Evolutionary conservation across 2,797 vertebrate genomes (phyloP).

Genomic region (Percopsis omiscomaycus): DNA sequence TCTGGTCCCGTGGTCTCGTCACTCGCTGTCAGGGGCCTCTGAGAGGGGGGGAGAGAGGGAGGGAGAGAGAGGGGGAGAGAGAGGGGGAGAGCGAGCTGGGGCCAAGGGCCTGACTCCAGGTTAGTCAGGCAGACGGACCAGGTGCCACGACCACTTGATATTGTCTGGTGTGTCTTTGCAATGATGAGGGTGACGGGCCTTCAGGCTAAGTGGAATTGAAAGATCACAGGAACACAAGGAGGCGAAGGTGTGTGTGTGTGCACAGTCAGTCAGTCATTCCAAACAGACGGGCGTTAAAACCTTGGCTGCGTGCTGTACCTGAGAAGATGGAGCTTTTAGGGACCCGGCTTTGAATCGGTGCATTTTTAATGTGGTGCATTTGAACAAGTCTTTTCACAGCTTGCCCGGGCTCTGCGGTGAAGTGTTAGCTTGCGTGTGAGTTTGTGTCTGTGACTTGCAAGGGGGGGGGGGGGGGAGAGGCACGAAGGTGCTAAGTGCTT

Average conservation of each 20-base stretch:
- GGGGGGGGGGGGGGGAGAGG: constrained; percentile 2
- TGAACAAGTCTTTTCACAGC: constrained; percentile 20
- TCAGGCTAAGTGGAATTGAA: constrained; percentile 32
- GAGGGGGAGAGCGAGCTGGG: neutral
- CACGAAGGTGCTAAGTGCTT: constrained; percentile 31
- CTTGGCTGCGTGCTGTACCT: constrained; percentile 1
- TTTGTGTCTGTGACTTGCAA: neutral
- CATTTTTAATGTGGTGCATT: constrained; percentile 19
- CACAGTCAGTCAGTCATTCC: neutral
- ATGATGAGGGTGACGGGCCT: constrained; percentile 26
- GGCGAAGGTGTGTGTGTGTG: constrained; percentile 20
- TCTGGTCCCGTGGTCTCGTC: neutral
- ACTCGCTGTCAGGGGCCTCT: neutral
- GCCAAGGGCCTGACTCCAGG: neutral
- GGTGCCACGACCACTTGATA: constrained; percentile 6
- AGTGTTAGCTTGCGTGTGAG: constrained; percentile 10
- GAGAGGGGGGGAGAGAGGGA: neutral
- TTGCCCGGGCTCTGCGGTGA: constrained; percentile 8
- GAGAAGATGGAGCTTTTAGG: constrained; percentile 23
- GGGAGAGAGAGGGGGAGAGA: neutral
- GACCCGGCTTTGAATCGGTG: constrained; percentile 6
- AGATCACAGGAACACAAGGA: constrained; percentile 30
- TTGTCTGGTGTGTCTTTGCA: constrained; percentile 19
- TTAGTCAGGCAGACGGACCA: constrained; percentile 1
- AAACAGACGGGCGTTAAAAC: constrained; percentile 38